Base-by-base conservation (phyloP, 2,113 vertebrate species). In the Rhynchomys soricoides region DNA sequence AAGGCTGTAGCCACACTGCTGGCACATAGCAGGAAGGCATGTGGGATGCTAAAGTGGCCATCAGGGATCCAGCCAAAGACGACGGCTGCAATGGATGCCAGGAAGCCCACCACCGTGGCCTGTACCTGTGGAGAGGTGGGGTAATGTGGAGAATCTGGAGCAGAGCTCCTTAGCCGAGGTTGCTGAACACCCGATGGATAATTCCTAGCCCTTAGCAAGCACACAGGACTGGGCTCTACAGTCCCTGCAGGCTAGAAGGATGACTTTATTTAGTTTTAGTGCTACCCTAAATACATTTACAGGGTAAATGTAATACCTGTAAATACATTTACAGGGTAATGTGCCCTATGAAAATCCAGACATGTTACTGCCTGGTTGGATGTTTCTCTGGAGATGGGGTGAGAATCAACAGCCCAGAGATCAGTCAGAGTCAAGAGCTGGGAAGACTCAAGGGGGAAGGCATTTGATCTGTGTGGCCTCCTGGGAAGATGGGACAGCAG, bases 51-150 rank as follows among this genome's bases (percentile, higher is more conserved):
- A 98, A 99, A 99, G 96, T 99, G 99, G 62, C 99, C 99, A 0
- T 99, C 99, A 3, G 99, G 99, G 98, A 99, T 99, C 99, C 99
- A 99, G 52, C 99, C 99, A 7, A 99, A 99, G 97, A 99, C 98
- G 85, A 99, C 99, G 0, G 99, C 99, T 31, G 99, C 99, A 0
- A 99, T 99, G 3, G 99, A 99, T 4, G 99, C 99, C 98, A 99
- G 98, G 98, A 99, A 99, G 15, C 99, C 99, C 74, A 99, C 99
- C 96, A 99, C 99, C 0, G 99, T 99, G 95, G 99, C 99, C 98
- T 99, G 99, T 91, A 99, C 99, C 99, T 99, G 98, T 48, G 1
- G 59, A 68, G 57, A 93, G 95, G 17, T 8, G 3, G 1, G 31
- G 50, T 59, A 5, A 74, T 45, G 52, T 6, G 22, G 73, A 86